Evolutionary conservation across 2,888 invertebrate species (phyloP).

Genomic region (Nasonovia ribisnigri): DNA sequence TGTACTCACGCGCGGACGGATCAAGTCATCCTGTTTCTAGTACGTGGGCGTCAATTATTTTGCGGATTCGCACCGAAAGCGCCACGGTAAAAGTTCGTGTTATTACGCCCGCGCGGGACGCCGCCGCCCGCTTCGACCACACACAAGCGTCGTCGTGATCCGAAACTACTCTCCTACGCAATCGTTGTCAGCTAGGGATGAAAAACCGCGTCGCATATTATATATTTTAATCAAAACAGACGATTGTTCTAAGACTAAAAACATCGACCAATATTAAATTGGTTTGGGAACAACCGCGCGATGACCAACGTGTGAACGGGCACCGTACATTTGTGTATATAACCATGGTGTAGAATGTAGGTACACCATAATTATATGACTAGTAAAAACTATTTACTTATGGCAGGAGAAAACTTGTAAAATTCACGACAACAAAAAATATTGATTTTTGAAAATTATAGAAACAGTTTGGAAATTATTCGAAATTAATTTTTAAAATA

Average conservation of each 20-base stretch:
- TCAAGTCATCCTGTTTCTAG: neutral
- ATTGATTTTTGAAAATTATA: neutral
- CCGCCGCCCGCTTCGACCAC: neutral
- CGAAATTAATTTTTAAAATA: neutral
- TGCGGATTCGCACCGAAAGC: neutral
- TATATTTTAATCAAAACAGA: neutral
- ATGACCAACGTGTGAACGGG: too few relatives aligned
- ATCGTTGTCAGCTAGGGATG: neutral
- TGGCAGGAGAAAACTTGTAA: neutral
- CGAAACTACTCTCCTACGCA: neutral
- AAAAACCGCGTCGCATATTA: neutral
- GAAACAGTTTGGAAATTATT: neutral
- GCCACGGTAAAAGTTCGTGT: neutral
- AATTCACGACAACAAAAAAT: neutral
- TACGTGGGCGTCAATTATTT: slow-evolving; percentile 8
- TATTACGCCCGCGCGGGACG: neutral
- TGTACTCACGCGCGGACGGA: neutral
- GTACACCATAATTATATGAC: too few relatives aligned
- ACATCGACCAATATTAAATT: neutral
- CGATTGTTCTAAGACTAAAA: neutral
- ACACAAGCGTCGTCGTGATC: neutral
- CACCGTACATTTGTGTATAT: neutral
- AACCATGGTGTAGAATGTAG: too few relatives aligned
- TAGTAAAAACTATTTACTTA: neutral
- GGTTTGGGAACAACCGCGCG: too few relatives aligned